These are phyloP conservation scores for Erebia ligea DNA, from an alignment of 2,888 invertebrate genomes.

Conservation along the genomic window DNA sequence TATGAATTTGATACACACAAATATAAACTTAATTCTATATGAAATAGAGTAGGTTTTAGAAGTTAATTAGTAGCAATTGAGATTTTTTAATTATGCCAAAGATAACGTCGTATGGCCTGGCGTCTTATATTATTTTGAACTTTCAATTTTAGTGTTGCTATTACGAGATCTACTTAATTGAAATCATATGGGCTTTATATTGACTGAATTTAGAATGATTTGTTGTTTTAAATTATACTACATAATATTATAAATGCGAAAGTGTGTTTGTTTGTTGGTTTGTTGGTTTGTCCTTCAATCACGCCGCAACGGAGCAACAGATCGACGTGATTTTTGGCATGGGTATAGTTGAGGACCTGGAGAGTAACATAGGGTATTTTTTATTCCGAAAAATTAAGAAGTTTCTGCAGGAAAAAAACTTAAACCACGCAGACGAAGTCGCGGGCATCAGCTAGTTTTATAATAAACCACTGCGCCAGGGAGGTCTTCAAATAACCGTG, in stretches of 20 bases:
- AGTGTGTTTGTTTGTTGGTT: too few relatives aligned
- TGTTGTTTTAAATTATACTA: not conserved
- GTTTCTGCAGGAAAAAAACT: too few relatives aligned
- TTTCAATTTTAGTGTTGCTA: slow-evolving; percentile 16
- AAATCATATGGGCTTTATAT: not conserved
- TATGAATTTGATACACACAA: slow-evolving; percentile 26
- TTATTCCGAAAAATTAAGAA: too few relatives aligned
- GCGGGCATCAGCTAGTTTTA: too few relatives aligned
- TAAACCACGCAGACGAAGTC: too few relatives aligned
- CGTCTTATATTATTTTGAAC: slow-evolving; percentile 24
- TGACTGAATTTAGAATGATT: not conserved
- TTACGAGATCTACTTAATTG: slow-evolving; percentile 1
- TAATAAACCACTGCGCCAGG: not conserved
- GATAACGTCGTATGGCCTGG: slow-evolving; percentile 11
- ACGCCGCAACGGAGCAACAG: too few relatives aligned
- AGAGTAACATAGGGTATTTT: too few relatives aligned
- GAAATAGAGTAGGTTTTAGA: slow-evolving; percentile 29
- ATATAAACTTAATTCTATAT: slow-evolving; percentile 21
- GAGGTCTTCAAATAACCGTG: too few relatives aligned
- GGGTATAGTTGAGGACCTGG: too few relatives aligned
- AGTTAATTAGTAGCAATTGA: not conserved
- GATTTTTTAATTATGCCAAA: slow-evolving; percentile 33
- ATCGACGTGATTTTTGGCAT: too few relatives aligned
- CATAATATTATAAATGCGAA: too few relatives aligned
- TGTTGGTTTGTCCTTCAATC: too few relatives aligned